Evolutionary conservation across 2,888 invertebrate genomes (phyloP).

Genomic region (Timema cristinae): DNA sequence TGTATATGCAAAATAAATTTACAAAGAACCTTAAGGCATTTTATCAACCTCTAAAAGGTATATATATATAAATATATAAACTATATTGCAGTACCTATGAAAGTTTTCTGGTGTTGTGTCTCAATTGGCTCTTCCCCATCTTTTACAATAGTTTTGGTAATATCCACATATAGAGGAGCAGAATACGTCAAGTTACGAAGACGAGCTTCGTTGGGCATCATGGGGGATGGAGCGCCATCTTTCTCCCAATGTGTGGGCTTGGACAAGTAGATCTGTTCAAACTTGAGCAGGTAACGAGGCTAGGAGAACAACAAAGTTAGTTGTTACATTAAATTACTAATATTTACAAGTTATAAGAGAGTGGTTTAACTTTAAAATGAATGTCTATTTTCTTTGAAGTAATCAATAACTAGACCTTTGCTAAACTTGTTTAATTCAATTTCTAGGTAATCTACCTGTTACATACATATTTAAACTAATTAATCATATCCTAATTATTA

Average conservation of each 20-base stretch:
- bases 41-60: neutral
- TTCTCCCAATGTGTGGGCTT: slow-evolving; percentile 99
- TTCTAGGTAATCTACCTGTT: too few relatives aligned
- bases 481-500: too few relatives aligned
- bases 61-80: slow-evolving; percentile 21
- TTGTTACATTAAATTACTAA: too few relatives aligned
- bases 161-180: slow-evolving; percentile 97
- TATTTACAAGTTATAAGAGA: too few relatives aligned
- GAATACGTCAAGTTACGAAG: slow-evolving; percentile 96
- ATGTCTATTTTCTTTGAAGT: too few relatives aligned
- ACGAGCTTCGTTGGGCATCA: slow-evolving; percentile 99
- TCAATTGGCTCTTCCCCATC: slow-evolving; percentile 87
- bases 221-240: slow-evolving; percentile 97
- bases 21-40: neutral
- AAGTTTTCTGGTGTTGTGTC: slow-evolving; percentile 65
- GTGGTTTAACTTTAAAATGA: too few relatives aligned
- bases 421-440: too few relatives aligned
- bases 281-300: slow-evolving; percentile 89
- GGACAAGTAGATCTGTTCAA: slow-evolving; percentile 98
- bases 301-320: slow-evolving; percentile 36
- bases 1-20: neutral
- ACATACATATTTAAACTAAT: too few relatives aligned
- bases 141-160: slow-evolving; percentile 91
- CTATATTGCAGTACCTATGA: slow-evolving; percentile 48
- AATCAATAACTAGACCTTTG: too few relatives aligned